These are phyloP conservation scores for Scaptomyza caliginosa DNA, from an alignment of 2,888 invertebrate genomes.

Conservation along the genomic window DNA sequence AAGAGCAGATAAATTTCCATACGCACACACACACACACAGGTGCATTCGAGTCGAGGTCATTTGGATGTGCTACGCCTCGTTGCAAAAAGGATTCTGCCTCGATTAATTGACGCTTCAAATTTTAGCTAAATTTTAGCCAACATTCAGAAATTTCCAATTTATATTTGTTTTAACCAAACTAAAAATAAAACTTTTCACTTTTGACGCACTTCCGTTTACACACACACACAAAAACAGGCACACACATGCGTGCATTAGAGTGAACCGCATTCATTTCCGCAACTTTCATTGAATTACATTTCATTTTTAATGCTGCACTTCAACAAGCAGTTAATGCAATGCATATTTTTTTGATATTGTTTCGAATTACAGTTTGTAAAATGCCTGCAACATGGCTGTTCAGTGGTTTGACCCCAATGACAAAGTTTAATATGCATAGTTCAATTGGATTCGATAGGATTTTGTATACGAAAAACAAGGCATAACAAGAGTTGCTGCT, in stretches of 20 bases:
- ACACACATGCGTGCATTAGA: not conserved
- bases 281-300: slow-evolving; percentile 60
- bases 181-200: slow-evolving; percentile 28
- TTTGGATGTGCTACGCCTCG: slow-evolving; percentile 9
- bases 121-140: slow-evolving; percentile 23
- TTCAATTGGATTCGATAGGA: slow-evolving; percentile 1
- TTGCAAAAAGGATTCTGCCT: slow-evolving; percentile 23
- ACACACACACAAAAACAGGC: slow-evolving; percentile 19
- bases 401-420: slow-evolving; percentile 23
- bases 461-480: not conserved
- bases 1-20: slow-evolving; percentile 12
- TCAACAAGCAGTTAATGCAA: slow-evolving; percentile 10
- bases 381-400: slow-evolving; percentile 11
- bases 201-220: slow-evolving; percentile 32
- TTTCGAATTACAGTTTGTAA: slow-evolving; percentile 31
- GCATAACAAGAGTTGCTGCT: not conserved
- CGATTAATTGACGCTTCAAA: slow-evolving; percentile 55
- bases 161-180: slow-evolving; percentile 38
- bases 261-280: slow-evolving; percentile 67
- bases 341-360: slow-evolving; percentile 12
- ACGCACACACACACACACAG: slow-evolving; percentile 14
- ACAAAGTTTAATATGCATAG: slow-evolving; percentile 2
- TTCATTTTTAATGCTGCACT: slow-evolving; percentile 56
- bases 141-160: slow-evolving; percentile 10
- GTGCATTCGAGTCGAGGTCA: slow-evolving; percentile 48